Conservation (phyloP, 2,888 invertebrate genomes). For the Archaeoteleia sp. region DNA sequence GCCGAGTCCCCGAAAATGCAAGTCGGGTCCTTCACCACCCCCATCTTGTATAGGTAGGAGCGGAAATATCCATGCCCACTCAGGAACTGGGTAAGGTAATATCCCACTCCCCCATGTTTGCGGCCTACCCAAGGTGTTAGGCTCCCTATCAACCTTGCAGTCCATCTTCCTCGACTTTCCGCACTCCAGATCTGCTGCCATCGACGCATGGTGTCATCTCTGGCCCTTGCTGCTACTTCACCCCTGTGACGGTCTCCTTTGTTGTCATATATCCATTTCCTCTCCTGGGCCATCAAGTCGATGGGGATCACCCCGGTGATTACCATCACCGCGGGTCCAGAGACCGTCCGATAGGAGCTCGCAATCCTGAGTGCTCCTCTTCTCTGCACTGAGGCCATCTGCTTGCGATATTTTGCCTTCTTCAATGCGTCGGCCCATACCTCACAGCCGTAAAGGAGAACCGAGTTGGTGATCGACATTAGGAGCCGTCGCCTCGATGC, state of each 20-base stretch:
- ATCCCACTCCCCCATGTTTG: background rate
- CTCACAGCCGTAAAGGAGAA: conserved; percentile 47
- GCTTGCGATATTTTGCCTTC: conserved; percentile 32
- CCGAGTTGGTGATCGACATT: conserved; percentile 40
- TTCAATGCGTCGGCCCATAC: conserved; percentile 41
- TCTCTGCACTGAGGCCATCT: conserved; percentile 32
- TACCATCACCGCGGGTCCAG: conserved; percentile 48
- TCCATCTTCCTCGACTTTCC: conserved; percentile 1
- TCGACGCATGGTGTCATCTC: too few relatives aligned
- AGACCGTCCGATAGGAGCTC: conserved; percentile 53
- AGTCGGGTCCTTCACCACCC: conserved; percentile 9
- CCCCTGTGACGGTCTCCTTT: background rate
- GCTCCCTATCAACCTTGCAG: background rate
- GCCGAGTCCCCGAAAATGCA: conserved; percentile 23
- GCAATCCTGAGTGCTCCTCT: conserved; percentile 45
- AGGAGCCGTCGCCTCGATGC: conserved; percentile 33
- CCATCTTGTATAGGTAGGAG: conserved; percentile 43
- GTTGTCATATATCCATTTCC: too few relatives aligned
- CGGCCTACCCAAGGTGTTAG: background rate
- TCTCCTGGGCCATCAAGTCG: background rate
- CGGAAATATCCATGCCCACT: conserved; percentile 2
- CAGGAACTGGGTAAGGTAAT: conserved; percentile 4
- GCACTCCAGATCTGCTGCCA: background rate
- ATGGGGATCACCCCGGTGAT: conserved; percentile 1
- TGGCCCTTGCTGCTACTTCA: background rate